phyloP scores from a whole-genome alignment of 2,113 vertebrate genomes.

The Astur gentilis region DNA sequence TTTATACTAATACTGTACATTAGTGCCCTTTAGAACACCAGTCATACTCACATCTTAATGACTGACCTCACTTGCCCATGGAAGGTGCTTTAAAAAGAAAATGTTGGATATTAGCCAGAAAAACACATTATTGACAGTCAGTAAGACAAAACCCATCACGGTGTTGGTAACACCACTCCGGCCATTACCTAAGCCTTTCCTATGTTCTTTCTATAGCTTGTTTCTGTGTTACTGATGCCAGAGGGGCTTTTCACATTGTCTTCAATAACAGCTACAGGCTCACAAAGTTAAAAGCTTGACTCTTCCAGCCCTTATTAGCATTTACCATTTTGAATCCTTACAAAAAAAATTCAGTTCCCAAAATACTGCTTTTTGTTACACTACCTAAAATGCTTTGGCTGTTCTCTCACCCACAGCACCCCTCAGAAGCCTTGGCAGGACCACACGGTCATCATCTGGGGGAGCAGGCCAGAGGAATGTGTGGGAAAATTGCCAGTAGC shows the following conservation, averaged over 20 bases:
- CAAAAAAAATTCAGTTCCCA: background rate
- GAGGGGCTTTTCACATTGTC: background rate
- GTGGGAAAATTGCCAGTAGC: no score
- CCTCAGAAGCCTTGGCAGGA: background rate
- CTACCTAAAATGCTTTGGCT: no score
- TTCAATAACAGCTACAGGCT: background rate
- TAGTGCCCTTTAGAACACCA: background rate
- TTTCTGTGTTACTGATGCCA: background rate
- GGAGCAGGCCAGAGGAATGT: rapidly evolving
- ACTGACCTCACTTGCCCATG: background rate
- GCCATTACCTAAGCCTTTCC: no score
- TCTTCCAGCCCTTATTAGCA: background rate
- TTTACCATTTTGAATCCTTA: background rate
- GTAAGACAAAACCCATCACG: background rate
- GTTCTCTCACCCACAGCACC: no score
- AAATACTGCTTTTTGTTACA: background rate
- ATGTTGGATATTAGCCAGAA: background rate
- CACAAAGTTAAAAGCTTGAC: background rate
- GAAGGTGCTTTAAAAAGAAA: background rate
- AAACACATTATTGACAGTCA: background rate
- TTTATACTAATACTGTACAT: background rate
- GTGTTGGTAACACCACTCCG: background rate
- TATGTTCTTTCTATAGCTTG: background rate
- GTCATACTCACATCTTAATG: no score
- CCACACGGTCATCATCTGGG: background rate